These are phyloP conservation scores for Apamea monoglypha DNA, from an alignment of 2,888 invertebrate species.

Conservation along the genomic window DNA sequence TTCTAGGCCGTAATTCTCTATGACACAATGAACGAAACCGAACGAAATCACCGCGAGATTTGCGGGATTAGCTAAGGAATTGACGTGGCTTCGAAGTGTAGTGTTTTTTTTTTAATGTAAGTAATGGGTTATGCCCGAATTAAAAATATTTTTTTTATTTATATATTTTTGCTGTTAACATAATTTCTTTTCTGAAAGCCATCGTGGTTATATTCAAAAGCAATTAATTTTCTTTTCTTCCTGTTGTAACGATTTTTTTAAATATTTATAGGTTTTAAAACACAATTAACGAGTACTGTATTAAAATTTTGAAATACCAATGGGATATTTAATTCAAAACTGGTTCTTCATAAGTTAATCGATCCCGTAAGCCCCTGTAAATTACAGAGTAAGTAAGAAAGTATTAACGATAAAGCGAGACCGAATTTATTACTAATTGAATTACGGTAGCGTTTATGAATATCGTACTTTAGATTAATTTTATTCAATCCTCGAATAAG, in stretches of 20 bases:
- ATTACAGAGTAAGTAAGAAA: conserved; percentile 42
- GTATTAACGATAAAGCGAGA: conserved; percentile 37
- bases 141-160: no score
- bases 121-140: neutral
- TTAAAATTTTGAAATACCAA: neutral
- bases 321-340: conserved; percentile 4
- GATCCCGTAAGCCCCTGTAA: conserved; percentile 31
- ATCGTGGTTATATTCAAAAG: conserved; percentile 2
- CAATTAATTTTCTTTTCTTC: conserved; percentile 21
- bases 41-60: no score
- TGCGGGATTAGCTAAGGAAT: no score
- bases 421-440: conserved; percentile 57
- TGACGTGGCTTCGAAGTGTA: no score
- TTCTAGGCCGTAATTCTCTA: neutral
- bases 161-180: conserved; percentile 1
- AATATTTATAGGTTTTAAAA: conserved; percentile 4
- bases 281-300: neutral
- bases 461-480: conserved; percentile 55
- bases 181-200: conserved; percentile 32
- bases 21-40: neutral
- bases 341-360: conserved; percentile 24
- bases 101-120: neutral
- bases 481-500: conserved; percentile 55
- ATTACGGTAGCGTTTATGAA: conserved; percentile 53
- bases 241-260: conserved; percentile 6